Evolutionary conservation across 2,888 invertebrate genomes (phyloP).

Genomic region (Mongoloraphidia duomilia): DNA sequence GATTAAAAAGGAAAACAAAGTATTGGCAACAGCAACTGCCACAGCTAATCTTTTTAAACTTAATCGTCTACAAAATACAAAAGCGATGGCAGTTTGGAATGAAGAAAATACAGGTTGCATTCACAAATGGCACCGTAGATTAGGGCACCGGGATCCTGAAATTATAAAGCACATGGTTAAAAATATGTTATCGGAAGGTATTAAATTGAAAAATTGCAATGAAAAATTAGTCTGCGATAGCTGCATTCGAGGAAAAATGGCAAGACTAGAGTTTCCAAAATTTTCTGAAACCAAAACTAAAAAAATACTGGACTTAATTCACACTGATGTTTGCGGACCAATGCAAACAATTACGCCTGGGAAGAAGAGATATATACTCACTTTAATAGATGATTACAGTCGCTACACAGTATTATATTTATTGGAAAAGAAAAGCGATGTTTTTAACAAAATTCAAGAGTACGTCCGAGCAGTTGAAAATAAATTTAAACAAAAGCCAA

Average conservation of each 20-base stretch:
- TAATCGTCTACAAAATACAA: too few species aligned
- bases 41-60: too few species aligned
- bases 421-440: not conserved
- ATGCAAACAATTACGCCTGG: not conserved
- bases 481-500: not conserved
- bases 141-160: slow-evolving; percentile 1
- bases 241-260: too few species aligned
- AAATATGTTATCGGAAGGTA: not conserved
- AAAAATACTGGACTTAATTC: not conserved
- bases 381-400: slow-evolving; percentile 4
- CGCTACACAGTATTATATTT: not conserved
- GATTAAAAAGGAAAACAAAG: too few species aligned
- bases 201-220: not conserved
- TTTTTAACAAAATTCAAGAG: not conserved
- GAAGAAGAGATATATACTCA: slow-evolving; percentile 1
- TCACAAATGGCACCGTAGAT: not conserved
- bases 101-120: too few species aligned
- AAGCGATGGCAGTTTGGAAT: too few species aligned
- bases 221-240: not conserved
- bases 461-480: slow-evolving; percentile 1
- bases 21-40: too few species aligned
- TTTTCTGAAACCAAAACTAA: not conserved
- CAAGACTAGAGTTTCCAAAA: not conserved
- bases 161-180: not conserved
- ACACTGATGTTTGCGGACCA: too few species aligned